phyloP scores from a whole-genome alignment of 2,888 invertebrate genomes.

The Melanostoma mellinum region DNA sequence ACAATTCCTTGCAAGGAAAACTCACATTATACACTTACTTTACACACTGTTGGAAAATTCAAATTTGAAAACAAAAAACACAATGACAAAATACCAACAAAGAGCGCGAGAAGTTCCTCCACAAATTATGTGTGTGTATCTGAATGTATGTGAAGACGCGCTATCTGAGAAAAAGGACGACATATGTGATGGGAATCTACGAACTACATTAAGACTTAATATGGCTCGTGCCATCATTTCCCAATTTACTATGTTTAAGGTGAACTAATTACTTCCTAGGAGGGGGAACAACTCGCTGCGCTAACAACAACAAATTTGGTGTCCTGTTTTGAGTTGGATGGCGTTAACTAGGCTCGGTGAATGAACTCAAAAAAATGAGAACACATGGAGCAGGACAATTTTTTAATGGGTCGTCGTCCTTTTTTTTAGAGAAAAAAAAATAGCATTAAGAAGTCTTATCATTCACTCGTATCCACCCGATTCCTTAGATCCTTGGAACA shows the following conservation, averaged over 20 bases:
- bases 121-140: slow-evolving; percentile 5
- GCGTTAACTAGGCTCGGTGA: slow-evolving; percentile 45
- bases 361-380: slow-evolving; percentile 43
- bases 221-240: slow-evolving; percentile 69
- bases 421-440: slow-evolving; percentile 12
- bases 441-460: slow-evolving; percentile 11
- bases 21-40: background rate
- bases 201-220: slow-evolving; percentile 39
- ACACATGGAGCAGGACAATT: slow-evolving; percentile 19
- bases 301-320: slow-evolving; percentile 11
- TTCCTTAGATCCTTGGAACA: slow-evolving; percentile 6
- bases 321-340: slow-evolving; percentile 43
- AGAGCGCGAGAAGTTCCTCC: slow-evolving; percentile 48
- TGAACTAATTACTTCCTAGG: slow-evolving; percentile 65
- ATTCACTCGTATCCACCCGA: slow-evolving; percentile 3
- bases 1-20: slow-evolving; percentile 24
- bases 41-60: slow-evolving; percentile 32
- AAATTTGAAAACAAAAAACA: slow-evolving; percentile 30
- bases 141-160: slow-evolving; percentile 1
- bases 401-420: slow-evolving; percentile 33
- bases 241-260: slow-evolving; percentile 38
- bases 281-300: slow-evolving; percentile 19
- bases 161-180: slow-evolving; percentile 30
- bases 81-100: slow-evolving; percentile 30
- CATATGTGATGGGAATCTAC: slow-evolving; percentile 36